phyloP scores from a whole-genome alignment of 2,113 vertebrate species.

The Melanerpes aurifrons region DNA sequence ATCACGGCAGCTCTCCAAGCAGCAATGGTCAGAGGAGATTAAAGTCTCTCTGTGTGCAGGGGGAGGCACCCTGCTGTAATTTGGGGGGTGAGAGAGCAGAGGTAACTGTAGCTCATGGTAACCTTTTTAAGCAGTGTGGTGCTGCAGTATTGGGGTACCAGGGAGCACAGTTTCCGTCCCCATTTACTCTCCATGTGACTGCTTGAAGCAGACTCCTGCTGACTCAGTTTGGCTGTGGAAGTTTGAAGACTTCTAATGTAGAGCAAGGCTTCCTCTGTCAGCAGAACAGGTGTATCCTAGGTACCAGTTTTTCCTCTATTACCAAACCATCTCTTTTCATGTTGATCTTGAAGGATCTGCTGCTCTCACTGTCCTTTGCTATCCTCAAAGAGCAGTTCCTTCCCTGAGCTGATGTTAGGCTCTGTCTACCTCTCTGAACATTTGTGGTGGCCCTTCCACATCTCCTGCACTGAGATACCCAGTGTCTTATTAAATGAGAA shows the following conservation, averaged over 20 bases:
- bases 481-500: not conserved
- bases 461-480: not conserved
- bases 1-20: not conserved
- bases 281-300: not conserved
- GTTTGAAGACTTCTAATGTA: not conserved
- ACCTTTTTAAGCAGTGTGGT: not conserved
- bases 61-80: not conserved
- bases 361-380: not conserved
- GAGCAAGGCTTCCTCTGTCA: not conserved
- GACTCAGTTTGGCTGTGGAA: not conserved
- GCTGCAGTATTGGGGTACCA: not conserved
- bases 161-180: not conserved
- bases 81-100: not conserved
- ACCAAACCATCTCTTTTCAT: not conserved
- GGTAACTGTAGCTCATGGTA: not conserved
- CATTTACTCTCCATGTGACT: not conserved
- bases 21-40: not conserved
- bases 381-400: not conserved
- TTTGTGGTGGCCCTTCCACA: not conserved
- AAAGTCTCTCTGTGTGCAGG: not conserved
- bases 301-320: not conserved
- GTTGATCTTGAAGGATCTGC: not conserved
- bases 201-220: not conserved
- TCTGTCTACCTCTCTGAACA: not conserved
- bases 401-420: not conserved